Evolutionary conservation across 2,113 vertebrate genomes (phyloP).

Genomic region (Nothocercus nigrocapillus): DNA sequence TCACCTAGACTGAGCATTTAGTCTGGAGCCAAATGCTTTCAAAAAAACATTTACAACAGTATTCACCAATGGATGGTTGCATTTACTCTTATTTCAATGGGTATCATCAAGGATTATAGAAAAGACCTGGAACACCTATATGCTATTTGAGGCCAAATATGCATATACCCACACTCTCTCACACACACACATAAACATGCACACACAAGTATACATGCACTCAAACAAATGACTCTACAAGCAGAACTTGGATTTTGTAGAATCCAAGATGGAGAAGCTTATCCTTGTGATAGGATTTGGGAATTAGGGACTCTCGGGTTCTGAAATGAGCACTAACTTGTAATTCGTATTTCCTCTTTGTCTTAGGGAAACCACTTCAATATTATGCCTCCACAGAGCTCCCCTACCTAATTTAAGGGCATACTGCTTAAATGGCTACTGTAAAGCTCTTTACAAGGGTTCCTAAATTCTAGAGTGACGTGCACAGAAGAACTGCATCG

Average conservation of each 20-base stretch:
- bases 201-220: neutral
- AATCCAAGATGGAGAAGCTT: conserved; percentile 64
- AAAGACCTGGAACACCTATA: neutral
- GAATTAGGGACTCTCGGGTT: neutral
- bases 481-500: conserved; percentile 13
- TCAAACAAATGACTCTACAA: conserved; percentile 21
- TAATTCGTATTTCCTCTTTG: neutral
- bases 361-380: neutral
- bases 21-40: conserved; percentile 28
- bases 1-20: neutral
- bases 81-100: neutral
- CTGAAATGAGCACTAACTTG: neutral
- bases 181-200: neutral
- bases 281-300: neutral
- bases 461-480: conserved; percentile 38
- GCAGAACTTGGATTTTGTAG: conserved; percentile 65
- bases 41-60: conserved; percentile 18
- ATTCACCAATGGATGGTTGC: conserved; percentile 5
- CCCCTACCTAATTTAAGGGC: neutral
- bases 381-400: neutral
- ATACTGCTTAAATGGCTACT: conserved; percentile 1
- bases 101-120: neutral
- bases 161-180: neutral
- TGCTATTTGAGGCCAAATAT: conserved; percentile 6
- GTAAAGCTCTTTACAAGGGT: conserved; percentile 8